A percentile compares a stretch with the other conserved stretches of the same genome.
These are phyloP conservation scores for Plusia festucae DNA, from an alignment of 2,888 invertebrate genomes.

Conservation along the genomic window DNA sequence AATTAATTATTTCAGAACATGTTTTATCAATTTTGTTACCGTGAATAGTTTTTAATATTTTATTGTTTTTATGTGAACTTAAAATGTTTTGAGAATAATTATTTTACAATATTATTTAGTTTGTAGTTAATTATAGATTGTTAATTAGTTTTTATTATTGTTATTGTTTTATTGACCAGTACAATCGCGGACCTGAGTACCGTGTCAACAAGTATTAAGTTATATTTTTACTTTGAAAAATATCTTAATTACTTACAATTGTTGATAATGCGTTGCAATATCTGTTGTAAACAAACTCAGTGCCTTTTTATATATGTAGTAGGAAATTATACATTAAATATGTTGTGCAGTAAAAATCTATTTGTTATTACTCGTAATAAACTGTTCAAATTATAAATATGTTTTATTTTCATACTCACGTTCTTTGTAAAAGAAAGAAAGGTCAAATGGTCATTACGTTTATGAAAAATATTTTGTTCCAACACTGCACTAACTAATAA, in stretches of 20 bases:
- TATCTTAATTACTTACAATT: neutral
- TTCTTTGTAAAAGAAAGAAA: too few species aligned
- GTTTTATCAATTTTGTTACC: neutral
- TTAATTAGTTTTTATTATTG: neutral
- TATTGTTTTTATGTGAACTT: too few species aligned
- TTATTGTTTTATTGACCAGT: neutral
- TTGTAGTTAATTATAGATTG: neutral
- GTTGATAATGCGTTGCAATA: conserved; percentile 6
- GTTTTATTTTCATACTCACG: neutral
- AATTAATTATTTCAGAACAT: too few species aligned
- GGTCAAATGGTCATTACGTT: too few species aligned
- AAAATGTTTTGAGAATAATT: neutral
- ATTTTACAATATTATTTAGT: neutral
- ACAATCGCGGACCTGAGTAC: neutral
- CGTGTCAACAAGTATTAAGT: neutral
- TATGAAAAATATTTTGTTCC: too few species aligned
- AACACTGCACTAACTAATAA: too few species aligned
- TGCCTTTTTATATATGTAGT: conserved; percentile 24
- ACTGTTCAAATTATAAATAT: neutral
- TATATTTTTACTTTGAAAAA: neutral
- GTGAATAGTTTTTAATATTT: too few species aligned
- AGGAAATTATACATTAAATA: neutral
- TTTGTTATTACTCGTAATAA: neutral
- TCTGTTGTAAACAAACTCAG: conserved; percentile 23
- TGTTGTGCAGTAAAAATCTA: neutral